phyloP scores from a whole-genome alignment of 1,140 invertebrate species.

The Ceratosolen solmsi region DNA sequence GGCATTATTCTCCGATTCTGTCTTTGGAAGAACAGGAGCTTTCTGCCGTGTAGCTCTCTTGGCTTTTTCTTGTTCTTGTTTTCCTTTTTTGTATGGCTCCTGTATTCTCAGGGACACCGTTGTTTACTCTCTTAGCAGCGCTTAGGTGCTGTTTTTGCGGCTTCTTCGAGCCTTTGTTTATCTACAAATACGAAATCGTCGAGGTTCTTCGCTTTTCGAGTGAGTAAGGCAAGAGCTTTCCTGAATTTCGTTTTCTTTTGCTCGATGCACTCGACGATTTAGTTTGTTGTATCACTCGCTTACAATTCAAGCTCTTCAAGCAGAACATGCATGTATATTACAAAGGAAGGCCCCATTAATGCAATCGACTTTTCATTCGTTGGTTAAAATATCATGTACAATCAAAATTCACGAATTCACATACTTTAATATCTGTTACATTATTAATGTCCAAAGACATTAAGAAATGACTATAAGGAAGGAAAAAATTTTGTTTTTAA shows the following conservation, averaged over 20 bases:
- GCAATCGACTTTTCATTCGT: too few species aligned
- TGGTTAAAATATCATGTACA: too few species aligned
- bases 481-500: too few species aligned
- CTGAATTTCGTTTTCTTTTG: conserved; percentile 7
- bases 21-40: conserved; percentile 32
- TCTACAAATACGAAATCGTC: conserved; percentile 49
- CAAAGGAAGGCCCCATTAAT: neutral
- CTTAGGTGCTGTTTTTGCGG: conserved; percentile 43
- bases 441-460: too few species aligned
- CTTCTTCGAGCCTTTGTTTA: conserved; percentile 47
- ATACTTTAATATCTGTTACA: too few species aligned
- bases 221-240: conserved; percentile 30
- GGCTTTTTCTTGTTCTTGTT: conserved; percentile 29
- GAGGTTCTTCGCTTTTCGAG: neutral
- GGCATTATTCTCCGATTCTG: conserved; percentile 32
- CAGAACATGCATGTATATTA: neutral
- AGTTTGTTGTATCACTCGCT: neutral
- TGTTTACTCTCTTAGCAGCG: conserved; percentile 46
- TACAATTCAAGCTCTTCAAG: neutral
- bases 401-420: too few species aligned
- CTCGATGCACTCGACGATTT: conserved; percentile 35
- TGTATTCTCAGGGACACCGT: conserved; percentile 19
- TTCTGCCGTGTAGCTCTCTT: conserved; percentile 37
- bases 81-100: conserved; percentile 27
- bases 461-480: too few species aligned